Conservation (phyloP, 2,113 vertebrate genomes). For the Solea senegalensis region DNA sequence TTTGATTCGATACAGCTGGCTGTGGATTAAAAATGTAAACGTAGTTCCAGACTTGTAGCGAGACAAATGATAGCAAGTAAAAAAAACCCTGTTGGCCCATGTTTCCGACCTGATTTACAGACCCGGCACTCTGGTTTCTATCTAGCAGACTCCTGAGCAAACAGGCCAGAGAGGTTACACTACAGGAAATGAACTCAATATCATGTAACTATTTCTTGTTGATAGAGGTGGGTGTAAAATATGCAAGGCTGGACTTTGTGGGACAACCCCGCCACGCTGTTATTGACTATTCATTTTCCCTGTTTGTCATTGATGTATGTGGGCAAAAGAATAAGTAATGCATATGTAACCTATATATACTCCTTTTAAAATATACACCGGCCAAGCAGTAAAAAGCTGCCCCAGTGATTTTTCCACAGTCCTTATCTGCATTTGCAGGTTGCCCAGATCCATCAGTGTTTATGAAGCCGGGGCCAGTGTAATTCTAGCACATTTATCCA, state of each 20-base stretch:
- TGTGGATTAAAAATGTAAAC: slow-evolving; percentile 36
- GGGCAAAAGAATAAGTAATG: slow-evolving; percentile 83
- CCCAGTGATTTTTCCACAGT: slow-evolving; percentile 79
- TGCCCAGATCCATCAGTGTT: slow-evolving; percentile 92
- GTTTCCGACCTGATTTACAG: slow-evolving; percentile 68
- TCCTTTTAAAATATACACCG: slow-evolving; percentile 88
- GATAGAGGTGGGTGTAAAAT: slow-evolving; percentile 71
- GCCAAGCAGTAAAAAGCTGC: slow-evolving; percentile 76
- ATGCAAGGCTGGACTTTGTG: slow-evolving; percentile 64
- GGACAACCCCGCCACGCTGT: slow-evolving; percentile 63
- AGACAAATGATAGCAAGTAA: slow-evolving; percentile 66
- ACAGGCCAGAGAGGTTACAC: slow-evolving; percentile 70
- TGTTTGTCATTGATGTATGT: slow-evolving; percentile 90
- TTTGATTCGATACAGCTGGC: slow-evolving; percentile 9
- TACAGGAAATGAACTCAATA: slow-evolving; percentile 75
- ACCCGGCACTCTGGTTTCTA: slow-evolving; percentile 60
- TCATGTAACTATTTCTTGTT: slow-evolving; percentile 68
- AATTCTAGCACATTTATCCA: slow-evolving; percentile 82
- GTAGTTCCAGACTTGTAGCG: slow-evolving; percentile 35
- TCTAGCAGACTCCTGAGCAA: slow-evolving; percentile 57
- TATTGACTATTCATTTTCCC: slow-evolving; percentile 79
- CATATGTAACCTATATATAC: slow-evolving; percentile 82
- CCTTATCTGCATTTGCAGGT: slow-evolving; percentile 98
- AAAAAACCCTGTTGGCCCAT: slow-evolving; percentile 47
- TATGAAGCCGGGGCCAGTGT: slow-evolving; percentile 78